A percentile compares a stretch with the other conserved stretches of the same genome.
Evolutionary conservation across 2,113 vertebrate species (phyloP).

Genomic region (Rynchops niger): DNA sequence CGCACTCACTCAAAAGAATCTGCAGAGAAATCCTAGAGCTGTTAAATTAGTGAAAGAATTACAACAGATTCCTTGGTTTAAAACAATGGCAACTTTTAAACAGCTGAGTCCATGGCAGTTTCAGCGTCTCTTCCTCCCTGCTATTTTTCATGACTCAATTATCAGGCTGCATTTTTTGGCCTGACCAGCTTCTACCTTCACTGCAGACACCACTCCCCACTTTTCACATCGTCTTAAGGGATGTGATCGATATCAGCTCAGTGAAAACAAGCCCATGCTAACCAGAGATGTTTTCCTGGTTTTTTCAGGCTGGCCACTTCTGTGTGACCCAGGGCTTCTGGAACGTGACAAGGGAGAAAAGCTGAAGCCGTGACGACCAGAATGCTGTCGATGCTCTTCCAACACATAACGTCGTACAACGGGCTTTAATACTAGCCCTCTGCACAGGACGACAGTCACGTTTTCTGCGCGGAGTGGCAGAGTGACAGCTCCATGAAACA

Average conservation of each 20-base stretch:
- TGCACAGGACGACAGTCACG: background rate
- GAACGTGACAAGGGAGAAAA: background rate
- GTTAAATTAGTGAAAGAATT: background rate
- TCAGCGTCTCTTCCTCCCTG: background rate
- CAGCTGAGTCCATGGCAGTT: background rate
- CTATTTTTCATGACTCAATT: background rate
- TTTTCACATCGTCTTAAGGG: background rate
- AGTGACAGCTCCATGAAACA: background rate
- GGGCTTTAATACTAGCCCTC: background rate
- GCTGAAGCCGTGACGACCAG: background rate
- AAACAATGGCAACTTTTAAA: background rate
- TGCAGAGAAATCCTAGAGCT: background rate
- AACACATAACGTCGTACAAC: accelerated
- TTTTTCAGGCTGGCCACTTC: background rate
- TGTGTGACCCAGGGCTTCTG: background rate
- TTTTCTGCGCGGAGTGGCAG: background rate
- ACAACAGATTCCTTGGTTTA: background rate
- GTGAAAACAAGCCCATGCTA: background rate
- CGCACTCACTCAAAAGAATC: background rate
- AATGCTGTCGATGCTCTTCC: accelerated
- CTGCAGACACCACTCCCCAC: background rate
- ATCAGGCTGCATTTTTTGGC: background rate
- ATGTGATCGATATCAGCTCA: background rate
- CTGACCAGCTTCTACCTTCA: background rate
- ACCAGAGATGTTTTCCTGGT: background rate